phyloP scores from a whole-genome alignment of 2,888 invertebrate species.

The Drosophila ezoana region DNA sequence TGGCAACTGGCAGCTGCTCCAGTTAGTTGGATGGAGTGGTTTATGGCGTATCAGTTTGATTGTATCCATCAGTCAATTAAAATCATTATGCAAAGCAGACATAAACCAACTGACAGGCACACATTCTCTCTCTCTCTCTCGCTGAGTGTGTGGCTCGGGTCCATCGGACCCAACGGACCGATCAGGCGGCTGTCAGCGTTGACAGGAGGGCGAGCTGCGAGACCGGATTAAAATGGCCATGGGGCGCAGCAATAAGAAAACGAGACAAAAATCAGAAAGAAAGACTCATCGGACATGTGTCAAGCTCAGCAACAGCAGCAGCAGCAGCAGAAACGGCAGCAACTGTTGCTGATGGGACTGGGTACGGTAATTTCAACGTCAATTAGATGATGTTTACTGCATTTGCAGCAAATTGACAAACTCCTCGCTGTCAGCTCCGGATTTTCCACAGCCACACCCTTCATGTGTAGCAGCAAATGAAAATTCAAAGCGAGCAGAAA shows the following conservation, averaged over 20 bases:
- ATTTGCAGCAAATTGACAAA: conserved; percentile 80
- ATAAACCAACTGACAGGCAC: conserved; percentile 47
- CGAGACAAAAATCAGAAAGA: conserved; percentile 42
- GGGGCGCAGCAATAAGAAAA: conserved; percentile 37
- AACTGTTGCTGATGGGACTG: conserved; percentile 25
- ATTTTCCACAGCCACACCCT: conserved; percentile 1
- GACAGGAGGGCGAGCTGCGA: conserved; percentile 38
- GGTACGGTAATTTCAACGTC: conserved; percentile 71
- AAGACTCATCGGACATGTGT: conserved; percentile 69
- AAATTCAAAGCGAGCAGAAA: conserved; percentile 62
- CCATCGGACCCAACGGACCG: conserved; percentile 55
- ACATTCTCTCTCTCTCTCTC: background rate
- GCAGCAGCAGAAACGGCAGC: background rate
- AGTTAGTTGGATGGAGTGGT: conserved; percentile 20
- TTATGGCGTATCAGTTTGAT: conserved; percentile 52
- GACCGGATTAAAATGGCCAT: conserved; percentile 55
- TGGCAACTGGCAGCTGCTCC: conserved; percentile 12
- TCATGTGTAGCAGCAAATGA: conserved; percentile 56
- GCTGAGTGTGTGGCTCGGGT: background rate
- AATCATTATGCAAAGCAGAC: conserved; percentile 59
- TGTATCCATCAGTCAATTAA: conserved; percentile 74
- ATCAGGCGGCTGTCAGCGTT: conserved; percentile 64
- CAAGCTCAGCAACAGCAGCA: conserved; percentile 52
- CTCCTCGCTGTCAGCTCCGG: conserved; percentile 52
- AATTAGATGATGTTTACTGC: conserved; percentile 79